These are phyloP conservation scores for Pseudomugil tenellus DNA, from an alignment of 2,797 vertebrate genomes.

Conservation along the genomic window DNA sequence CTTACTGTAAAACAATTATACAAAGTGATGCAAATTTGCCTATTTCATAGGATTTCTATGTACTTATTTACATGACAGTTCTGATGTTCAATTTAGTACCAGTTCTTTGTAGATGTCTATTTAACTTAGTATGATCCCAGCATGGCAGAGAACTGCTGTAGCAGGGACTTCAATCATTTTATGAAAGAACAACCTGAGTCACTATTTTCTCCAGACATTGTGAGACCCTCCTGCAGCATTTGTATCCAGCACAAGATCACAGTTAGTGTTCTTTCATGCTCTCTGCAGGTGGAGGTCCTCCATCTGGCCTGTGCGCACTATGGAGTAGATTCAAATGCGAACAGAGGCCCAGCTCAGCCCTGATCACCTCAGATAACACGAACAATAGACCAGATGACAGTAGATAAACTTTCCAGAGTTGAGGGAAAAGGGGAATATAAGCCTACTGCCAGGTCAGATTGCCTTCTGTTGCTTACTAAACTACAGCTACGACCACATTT, in stretches of 20 bases:
- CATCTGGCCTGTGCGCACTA: constrained; percentile 71
- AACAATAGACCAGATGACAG: constrained; percentile 78
- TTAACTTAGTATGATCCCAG: background rate
- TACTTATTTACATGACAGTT: constrained; percentile 19
- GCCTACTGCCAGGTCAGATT: constrained; percentile 46
- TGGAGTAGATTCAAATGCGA: constrained; percentile 37
- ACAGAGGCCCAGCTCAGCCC: constrained; percentile 57
- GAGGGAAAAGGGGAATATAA: constrained; percentile 29
- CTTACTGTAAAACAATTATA: background rate
- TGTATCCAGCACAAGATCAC: constrained; percentile 64
- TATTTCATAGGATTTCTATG: constrained; percentile 1
- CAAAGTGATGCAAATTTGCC: constrained; percentile 4
- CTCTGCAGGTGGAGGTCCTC: constrained; percentile 68
- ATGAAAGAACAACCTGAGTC: constrained; percentile 20
- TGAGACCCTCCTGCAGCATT: constrained; percentile 38
- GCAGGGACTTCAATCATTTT: constrained; percentile 8
- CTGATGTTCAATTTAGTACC: background rate
- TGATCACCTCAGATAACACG: constrained; percentile 74
- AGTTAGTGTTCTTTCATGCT: constrained; percentile 66
- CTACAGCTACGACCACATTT: background rate
- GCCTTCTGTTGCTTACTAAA: constrained; percentile 15
- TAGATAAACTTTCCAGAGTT: constrained; percentile 70
- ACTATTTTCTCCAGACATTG: constrained; percentile 29
- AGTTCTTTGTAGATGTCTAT: constrained; percentile 20
- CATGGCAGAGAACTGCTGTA: background rate